A percentile compares a stretch with the other conserved stretches of the same genome.
phyloP scores from a whole-genome alignment of 2,888 invertebrate genomes.

The Zootermopsis nevadensis region DNA sequence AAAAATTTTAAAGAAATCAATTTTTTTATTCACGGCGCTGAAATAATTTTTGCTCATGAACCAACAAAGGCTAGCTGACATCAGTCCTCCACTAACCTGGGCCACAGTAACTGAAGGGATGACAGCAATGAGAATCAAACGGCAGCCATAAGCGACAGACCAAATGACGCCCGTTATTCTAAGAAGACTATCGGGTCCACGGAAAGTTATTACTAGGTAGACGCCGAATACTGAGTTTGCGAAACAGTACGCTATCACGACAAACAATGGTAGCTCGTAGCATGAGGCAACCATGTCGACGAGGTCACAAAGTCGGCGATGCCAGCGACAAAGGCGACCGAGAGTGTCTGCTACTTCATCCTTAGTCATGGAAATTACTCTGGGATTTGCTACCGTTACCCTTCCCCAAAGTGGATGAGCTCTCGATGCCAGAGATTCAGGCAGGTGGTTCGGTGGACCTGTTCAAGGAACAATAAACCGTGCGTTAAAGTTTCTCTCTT shows the following conservation, averaged over 20 bases:
- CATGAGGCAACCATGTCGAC: background rate
- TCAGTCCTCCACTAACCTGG: background rate
- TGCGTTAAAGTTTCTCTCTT: no score
- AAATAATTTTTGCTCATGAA: no score
- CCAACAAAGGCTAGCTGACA: no score
- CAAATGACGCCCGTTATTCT: background rate
- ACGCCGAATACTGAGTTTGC: background rate
- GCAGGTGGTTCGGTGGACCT: no score
- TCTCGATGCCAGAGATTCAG: no score
- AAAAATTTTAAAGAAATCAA: no score
- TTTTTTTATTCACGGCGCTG: no score
- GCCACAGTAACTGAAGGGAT: background rate
- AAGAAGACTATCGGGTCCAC: no score
- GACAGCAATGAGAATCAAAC: background rate
- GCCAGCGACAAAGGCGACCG: background rate
- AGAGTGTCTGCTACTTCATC: background rate
- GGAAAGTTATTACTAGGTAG: background rate
- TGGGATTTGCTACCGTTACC: no score
- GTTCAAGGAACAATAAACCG: no score
- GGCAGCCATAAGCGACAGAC: background rate
- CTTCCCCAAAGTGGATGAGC: no score
- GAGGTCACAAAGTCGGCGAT: slow-evolving; percentile 21
- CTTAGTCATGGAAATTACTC: no score
- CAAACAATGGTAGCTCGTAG: background rate
- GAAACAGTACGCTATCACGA: background rate